Evolutionary conservation across 2,888 invertebrate genomes (phyloP).

Genomic region (Conistra vaccinii): DNA sequence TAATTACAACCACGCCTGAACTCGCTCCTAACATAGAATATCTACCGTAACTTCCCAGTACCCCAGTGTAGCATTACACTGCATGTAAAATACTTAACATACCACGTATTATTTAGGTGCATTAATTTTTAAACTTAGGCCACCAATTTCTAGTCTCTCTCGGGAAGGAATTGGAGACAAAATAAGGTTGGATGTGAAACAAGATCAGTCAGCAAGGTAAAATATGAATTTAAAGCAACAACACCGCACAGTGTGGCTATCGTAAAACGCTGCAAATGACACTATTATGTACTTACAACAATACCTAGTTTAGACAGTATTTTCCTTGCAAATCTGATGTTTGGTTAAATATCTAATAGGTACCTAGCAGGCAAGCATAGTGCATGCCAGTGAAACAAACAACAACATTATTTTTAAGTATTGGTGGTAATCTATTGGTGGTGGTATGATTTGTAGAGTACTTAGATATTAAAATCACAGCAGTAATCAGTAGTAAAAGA

Average conservation of each 20-base stretch:
- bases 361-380: slow-evolving; percentile 60
- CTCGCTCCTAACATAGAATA: slow-evolving; percentile 57
- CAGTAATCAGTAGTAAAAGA: slow-evolving; percentile 49
- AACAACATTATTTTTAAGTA: slow-evolving; percentile 48
- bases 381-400: slow-evolving; percentile 60
- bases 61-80: slow-evolving; percentile 73
- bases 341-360: slow-evolving; percentile 25
- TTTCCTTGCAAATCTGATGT: slow-evolving; percentile 55
- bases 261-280: slow-evolving; percentile 73
- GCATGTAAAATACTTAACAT: slow-evolving; percentile 74
- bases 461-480: slow-evolving; percentile 47
- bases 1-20: slow-evolving; percentile 76
- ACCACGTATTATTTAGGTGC: slow-evolving; percentile 77
- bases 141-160: slow-evolving; percentile 89
- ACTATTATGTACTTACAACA: slow-evolving; percentile 59
- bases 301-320: slow-evolving; percentile 59
- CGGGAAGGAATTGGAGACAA: slow-evolving; percentile 89
- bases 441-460: slow-evolving; percentile 67
- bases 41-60: slow-evolving; percentile 51
- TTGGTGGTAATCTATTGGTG: slow-evolving; percentile 65
- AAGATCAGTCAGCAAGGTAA: slow-evolving; percentile 89
- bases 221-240: slow-evolving; percentile 75
- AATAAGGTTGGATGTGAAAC: slow-evolving; percentile 89
- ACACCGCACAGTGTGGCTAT: slow-evolving; percentile 85
- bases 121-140: slow-evolving; percentile 84